These are phyloP conservation scores for Arizona elegans DNA, from an alignment of 2,113 vertebrate species.

Conservation along the genomic window DNA sequence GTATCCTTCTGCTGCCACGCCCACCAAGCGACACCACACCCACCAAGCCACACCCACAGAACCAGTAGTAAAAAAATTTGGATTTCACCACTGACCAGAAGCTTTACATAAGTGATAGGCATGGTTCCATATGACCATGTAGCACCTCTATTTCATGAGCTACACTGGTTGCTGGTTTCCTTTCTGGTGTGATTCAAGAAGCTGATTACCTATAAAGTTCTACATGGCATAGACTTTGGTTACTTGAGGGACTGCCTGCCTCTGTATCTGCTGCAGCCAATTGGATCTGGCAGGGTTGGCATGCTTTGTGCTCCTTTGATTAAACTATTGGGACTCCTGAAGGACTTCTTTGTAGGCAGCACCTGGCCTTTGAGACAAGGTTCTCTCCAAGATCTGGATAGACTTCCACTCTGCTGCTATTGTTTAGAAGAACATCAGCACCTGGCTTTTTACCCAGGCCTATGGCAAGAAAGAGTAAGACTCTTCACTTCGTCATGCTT, in stretches of 20 bases:
- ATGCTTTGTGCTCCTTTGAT: neutral
- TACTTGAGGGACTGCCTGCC: neutral
- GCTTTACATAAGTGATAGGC: neutral
- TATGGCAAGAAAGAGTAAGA: neutral
- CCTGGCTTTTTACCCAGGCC: neutral
- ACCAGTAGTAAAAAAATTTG: too few relatives aligned
- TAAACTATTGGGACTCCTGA: neutral
- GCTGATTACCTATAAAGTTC: neutral
- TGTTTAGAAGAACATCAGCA: neutral
- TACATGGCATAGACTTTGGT: neutral
- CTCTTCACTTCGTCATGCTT: neutral
- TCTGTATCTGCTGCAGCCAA: neutral
- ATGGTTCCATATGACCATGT: neutral
- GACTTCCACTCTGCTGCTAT: neutral
- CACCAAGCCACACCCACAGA: too few relatives aligned
- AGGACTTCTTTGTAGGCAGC: neutral
- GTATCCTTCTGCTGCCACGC: too few relatives aligned
- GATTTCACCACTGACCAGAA: neutral
- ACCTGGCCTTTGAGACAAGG: neutral
- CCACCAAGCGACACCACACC: too few relatives aligned
- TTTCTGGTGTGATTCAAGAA: neutral
- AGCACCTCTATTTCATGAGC: neutral
- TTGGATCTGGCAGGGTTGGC: neutral
- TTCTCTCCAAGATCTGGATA: neutral
- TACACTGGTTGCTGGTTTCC: neutral